Evolutionary conservation across 1,140 invertebrate genomes (phyloP), one percentile per base, ranked within the genome.

Genomic region (Orchesella cincta): DNA sequence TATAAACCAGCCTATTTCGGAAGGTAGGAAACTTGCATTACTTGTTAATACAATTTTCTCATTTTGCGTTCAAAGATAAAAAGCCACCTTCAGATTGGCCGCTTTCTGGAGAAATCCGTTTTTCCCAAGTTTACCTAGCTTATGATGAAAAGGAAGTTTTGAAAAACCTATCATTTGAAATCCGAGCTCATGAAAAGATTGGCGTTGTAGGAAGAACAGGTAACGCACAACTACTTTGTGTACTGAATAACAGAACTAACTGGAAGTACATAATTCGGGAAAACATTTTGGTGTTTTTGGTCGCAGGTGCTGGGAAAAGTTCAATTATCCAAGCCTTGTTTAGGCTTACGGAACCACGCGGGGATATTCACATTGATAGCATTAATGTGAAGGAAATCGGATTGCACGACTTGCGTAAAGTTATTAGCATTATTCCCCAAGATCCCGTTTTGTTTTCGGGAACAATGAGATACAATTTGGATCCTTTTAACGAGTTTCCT

Each of bases 371-470:
- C 0, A 91, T 96, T 70, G 94, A 95, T 83, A 89, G 85, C 14
- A 84, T 90, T 0, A 89, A 94, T 77, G 91, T 90, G 0, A 86
- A 86, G 3, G 84, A 86, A 39, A 85, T 94, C 35, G 90, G 91
- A 0, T 85, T 94, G 12, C 88, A 92, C 77, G 89, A 91, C 81
- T 84, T 95, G 0, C 86, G 94, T 2, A 88, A 88, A 14, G 89
- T 46, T 79, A 89, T 95, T 52, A 92, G 92, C 31, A 93, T 94
- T 34, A 93, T 95, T 77, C 94, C 94, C 0, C 93, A 96, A 85
- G 93, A 93, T 81, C 94, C 94, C 0, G 91, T 96, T 18, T 84
- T 96, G 0, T 97, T 96, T 84, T 93, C 93, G 1, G 94, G 93
- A 0, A 90, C 90, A 5, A 84, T 96, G 77, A 88, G 95, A 28